These are phyloP conservation scores for Neodontobutis hainanensis DNA, from an alignment of 2,113 vertebrate species.

Conservation along the genomic window DNA sequence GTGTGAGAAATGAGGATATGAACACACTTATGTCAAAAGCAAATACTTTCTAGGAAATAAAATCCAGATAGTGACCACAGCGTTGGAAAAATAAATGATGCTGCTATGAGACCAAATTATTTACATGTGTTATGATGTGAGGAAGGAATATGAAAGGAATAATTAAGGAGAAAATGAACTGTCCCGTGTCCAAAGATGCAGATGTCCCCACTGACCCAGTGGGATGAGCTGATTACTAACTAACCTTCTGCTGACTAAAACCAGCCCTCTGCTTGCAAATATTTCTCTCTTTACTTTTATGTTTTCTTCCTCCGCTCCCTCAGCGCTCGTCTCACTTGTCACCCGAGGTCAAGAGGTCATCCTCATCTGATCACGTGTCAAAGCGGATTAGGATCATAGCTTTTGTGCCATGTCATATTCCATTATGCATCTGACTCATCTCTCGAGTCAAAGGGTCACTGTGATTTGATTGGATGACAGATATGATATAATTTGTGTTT, in stretches of 20 bases:
- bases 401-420: conserved; percentile 85
- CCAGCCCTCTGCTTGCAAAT: conserved; percentile 47
- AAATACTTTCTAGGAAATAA: conserved; percentile 30
- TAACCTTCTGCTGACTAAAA: conserved; percentile 53
- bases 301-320: conserved; percentile 47
- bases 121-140: conserved; percentile 19
- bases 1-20: conserved; percentile 3
- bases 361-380: conserved; percentile 84
- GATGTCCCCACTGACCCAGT: conserved; percentile 37
- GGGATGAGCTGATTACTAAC: conserved; percentile 53
- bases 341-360: conserved; percentile 79
- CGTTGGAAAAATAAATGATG: conserved; percentile 6
- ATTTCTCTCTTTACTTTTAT: conserved; percentile 46
- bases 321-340: conserved; percentile 80
- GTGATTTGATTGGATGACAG: conserved; percentile 85
- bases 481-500: conserved; percentile 84
- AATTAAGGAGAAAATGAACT: conserved; percentile 22
- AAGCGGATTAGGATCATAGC: conserved; percentile 81
- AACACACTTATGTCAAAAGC: conserved; percentile 6
- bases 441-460: conserved; percentile 78
- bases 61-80: conserved; percentile 31
- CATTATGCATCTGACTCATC: conserved; percentile 85
- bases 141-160: conserved; percentile 26
- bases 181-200: conserved; percentile 36
- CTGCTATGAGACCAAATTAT: conserved; percentile 11